These are phyloP conservation scores for Drosophila ananassae DNA, from an alignment of 1,140 invertebrate species.

Conservation along the genomic window DNA sequence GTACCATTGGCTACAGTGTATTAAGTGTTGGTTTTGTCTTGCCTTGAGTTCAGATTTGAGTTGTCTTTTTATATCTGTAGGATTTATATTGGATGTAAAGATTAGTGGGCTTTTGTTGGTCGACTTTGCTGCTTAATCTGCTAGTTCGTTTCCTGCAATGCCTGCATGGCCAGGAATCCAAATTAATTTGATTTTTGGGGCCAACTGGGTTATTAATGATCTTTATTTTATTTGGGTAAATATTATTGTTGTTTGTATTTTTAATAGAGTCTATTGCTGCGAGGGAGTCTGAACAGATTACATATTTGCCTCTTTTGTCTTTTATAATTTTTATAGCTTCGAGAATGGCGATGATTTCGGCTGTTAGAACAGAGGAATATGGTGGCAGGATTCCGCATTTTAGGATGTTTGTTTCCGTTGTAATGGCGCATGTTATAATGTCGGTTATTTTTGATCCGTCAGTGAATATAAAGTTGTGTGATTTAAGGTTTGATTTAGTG, in stretches of 20 bases:
- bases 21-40: not conserved
- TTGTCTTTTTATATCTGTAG: not conserved
- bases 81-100: not conserved
- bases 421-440: not conserved
- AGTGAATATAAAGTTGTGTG: not conserved
- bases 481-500: not conserved
- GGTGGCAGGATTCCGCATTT: not conserved
- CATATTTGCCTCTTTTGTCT: not conserved
- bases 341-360: slow-evolving; percentile 3
- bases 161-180: slow-evolving; percentile 4
- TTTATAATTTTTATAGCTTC: slow-evolving; percentile 1
- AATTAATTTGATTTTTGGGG: slow-evolving; percentile 1
- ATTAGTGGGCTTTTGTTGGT: not conserved
- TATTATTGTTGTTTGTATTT: slow-evolving; percentile 3
- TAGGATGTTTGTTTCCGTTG: not conserved
- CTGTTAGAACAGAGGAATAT: slow-evolving; percentile 2
- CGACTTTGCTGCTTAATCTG: slow-evolving; percentile 1
- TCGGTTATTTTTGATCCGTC: slow-evolving; percentile 5
- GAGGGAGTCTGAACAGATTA: slow-evolving; percentile 1
- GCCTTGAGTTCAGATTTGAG: not conserved
- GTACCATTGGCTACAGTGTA: no score
- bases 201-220: not conserved
- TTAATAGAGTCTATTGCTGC: slow-evolving; percentile 7
- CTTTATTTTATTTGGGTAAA: not conserved
- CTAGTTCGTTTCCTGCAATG: not conserved